These are phyloP conservation scores for Cotesia congregata DNA, from an alignment of 2,888 invertebrate species.

Conservation along the genomic window DNA sequence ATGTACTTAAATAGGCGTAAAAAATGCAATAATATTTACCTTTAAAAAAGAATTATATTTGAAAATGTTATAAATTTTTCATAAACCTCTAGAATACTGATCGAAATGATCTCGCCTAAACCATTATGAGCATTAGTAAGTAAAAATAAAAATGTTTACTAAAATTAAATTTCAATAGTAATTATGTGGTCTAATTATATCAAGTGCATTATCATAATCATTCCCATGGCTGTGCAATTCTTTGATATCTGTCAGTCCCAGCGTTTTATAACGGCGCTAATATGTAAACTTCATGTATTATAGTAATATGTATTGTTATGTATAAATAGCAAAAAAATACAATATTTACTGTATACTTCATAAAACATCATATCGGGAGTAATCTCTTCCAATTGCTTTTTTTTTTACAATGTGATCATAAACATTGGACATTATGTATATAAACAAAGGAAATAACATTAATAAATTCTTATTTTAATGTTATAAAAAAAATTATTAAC, in stretches of 20 bases:
- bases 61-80: slow-evolving; percentile 14
- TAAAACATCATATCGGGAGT: slow-evolving; percentile 41
- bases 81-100: slow-evolving; percentile 18
- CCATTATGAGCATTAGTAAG: slow-evolving; percentile 14
- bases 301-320: slow-evolving; percentile 18
- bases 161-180: slow-evolving; percentile 13
- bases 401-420: slow-evolving; percentile 44
- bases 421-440: not conserved
- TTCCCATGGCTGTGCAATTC: slow-evolving; percentile 49
- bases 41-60: slow-evolving; percentile 28
- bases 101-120: slow-evolving; percentile 9
- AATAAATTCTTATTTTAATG: not conserved
- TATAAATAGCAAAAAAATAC: slow-evolving; percentile 2
- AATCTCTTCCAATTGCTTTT: slow-evolving; percentile 35
- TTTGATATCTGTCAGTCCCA: slow-evolving; percentile 45
- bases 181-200: not conserved
- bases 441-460: not conserved
- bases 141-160: slow-evolving; percentile 5
- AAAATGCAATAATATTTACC: slow-evolving; percentile 12
- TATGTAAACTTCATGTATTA: slow-evolving; percentile 6
- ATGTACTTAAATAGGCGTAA: not conserved
- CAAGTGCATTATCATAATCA: slow-evolving; percentile 26
- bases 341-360: slow-evolving; percentile 53
- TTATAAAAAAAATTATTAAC: not conserved
- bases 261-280: slow-evolving; percentile 34